phyloP scores from a whole-genome alignment of 2,797 vertebrate species.

The Sebastes trivittatus region DNA sequence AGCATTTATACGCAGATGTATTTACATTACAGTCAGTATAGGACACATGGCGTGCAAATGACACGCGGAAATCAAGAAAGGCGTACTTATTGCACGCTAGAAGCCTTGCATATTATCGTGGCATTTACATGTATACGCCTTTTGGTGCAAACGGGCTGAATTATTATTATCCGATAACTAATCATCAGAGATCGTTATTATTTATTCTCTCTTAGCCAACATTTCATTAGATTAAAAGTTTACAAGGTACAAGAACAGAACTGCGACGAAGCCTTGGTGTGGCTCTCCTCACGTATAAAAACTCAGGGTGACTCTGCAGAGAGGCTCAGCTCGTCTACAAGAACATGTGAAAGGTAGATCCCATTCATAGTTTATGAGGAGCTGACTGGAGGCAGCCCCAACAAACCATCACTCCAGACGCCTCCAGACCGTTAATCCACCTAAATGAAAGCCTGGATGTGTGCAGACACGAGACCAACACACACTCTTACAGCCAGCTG shows the following conservation, averaged over 20 bases:
- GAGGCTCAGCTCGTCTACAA: neutral
- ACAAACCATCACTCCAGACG: constrained; percentile 27
- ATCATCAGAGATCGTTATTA: neutral
- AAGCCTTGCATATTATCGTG: too few relatives aligned
- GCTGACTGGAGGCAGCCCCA: constrained; percentile 28
- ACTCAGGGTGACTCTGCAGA: neutral
- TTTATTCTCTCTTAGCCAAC: neutral
- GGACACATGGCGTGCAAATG: too few relatives aligned
- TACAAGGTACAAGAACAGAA: neutral
- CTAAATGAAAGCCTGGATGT: neutral
- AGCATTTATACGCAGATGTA: too few relatives aligned
- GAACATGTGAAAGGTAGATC: constrained; percentile 33
- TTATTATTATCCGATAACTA: neutral
- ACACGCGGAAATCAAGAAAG: too few relatives aligned
- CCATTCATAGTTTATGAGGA: constrained; percentile 59
- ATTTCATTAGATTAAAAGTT: neutral
- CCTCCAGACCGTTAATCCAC: constrained; percentile 14
- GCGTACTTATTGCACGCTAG: too few relatives aligned
- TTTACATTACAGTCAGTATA: too few relatives aligned
- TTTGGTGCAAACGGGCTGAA: too few relatives aligned
- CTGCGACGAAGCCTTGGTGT: neutral
- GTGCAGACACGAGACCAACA: neutral
- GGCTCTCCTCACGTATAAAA: neutral
- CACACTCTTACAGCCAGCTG: neutral
- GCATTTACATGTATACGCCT: too few relatives aligned